Percentiles rank a stretch among this genome's conserved stretches.
Evolutionary conservation across 2,113 vertebrate genomes (phyloP).

Genomic region (zebrafish (Danio rerio)): GRCz12tu NC_133193.1:36268501-36269000

Average conservation of each 20-base stretch:
- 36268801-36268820: slow-evolving; percentile 54
- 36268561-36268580: neutral
- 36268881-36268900: slow-evolving; percentile 61
- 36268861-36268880: slow-evolving; percentile 69
- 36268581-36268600: neutral
- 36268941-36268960: too few species aligned
- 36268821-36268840: slow-evolving; percentile 58
- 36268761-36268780: slow-evolving; percentile 54
- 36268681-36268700: slow-evolving; percentile 74
- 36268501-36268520: slow-evolving; percentile 47
- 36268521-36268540: slow-evolving; percentile 77
- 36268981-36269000: too few species aligned
- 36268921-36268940: too few species aligned
- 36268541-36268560: slow-evolving; percentile 69
- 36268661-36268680: slow-evolving; percentile 69
- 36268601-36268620: neutral
- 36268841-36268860: slow-evolving; percentile 66
- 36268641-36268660: slow-evolving; percentile 61
- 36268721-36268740: slow-evolving; percentile 65
- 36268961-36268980: too few species aligned
- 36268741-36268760: slow-evolving; percentile 62
- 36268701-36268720: slow-evolving; percentile 65
- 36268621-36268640: neutral
- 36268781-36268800: slow-evolving; percentile 58
- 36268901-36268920: neutral